Evolutionary conservation across 2,797 vertebrate genomes (phyloP), one percentile per base, ranked within the genome.

Genomic region (Somateria mollissima): DNA sequence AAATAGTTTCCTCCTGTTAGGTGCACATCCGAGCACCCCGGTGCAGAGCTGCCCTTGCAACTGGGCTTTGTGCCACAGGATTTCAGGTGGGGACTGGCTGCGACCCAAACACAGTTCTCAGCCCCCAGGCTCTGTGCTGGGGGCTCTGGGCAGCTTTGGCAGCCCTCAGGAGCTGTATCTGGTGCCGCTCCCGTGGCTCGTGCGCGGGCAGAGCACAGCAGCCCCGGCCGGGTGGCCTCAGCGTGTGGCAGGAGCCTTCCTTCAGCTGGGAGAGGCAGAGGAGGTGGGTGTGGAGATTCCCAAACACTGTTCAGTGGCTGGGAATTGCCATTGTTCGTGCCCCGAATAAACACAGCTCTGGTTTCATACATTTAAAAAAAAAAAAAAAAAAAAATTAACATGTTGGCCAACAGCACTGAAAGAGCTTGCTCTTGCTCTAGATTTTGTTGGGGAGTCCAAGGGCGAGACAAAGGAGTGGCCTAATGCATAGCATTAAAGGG

Each of bases 401-500:
- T 1, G 2, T 2, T n/a, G 22, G 19, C 39, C 39, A 61, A 34
- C 25, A 20, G 39, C 6, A 10, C 16, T 32, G n/a, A 34, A 45
- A 69, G 62, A 89, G n/a, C 54, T 77, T 13, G 3, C 47, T 73
- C 51, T 66, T 78, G 19, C 10, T 84, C 49, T 19, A 22, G 83
- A 27, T 20, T 64, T 53, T 45, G 7, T 7, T 58, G 75, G 47
- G 41, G 56, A 43, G 5, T 39, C 45, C 11, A 4, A 21, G 20
- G 36, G 24, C 2, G 6, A 45, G 51, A 14, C 11, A 58, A 45
- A 57, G 73, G 61, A 54, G 37, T 8, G 37, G 41, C 65, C 80
- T 36, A 21, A 43, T 5, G 3, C 0, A 0, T 5, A 30, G n/a
- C 6, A 3, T 28, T 37, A 45, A 11, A 19, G 24, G 34, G 53